Conservation (phyloP, 92 coral and sea anemone species). For the Scolanthus callimorphus region DNA sequence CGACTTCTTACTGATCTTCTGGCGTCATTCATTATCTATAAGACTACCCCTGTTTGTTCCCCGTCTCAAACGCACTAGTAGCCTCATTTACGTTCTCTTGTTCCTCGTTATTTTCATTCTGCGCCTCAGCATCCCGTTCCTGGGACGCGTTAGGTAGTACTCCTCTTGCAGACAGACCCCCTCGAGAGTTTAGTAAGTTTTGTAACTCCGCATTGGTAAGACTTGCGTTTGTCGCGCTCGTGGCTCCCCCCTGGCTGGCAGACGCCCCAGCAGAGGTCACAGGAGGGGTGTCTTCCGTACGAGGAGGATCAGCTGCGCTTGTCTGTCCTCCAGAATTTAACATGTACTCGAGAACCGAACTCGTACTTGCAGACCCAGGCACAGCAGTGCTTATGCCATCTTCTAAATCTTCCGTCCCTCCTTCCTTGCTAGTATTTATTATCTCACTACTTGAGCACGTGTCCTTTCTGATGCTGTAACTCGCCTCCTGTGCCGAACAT, state of each 20-base stretch:
- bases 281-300: background rate
- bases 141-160: too few relatives aligned
- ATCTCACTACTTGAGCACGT: background rate
- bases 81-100: too few relatives aligned
- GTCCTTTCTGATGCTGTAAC: background rate
- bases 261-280: background rate
- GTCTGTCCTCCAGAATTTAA: background rate
- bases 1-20: too few relatives aligned
- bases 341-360: background rate
- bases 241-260: background rate
- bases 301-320: background rate
- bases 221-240: slow-evolving; percentile 1
- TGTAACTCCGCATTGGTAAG: slow-evolving; percentile 22
- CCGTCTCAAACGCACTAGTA: too few relatives aligned
- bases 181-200: slow-evolving; percentile 26
- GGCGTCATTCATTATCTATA: too few relatives aligned
- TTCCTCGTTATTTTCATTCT: too few relatives aligned
- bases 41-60: too few relatives aligned
- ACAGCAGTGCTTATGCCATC: background rate
- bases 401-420: background rate
- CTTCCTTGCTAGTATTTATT: background rate
- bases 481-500: background rate
- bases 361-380: background rate
- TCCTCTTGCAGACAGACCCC: slow-evolving; percentile 19
- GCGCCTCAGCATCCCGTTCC: too few relatives aligned